These are phyloP conservation scores for Triplophysa yarkandensis DNA, from an alignment of 2,797 vertebrate genomes.

Conservation along the genomic window DNA sequence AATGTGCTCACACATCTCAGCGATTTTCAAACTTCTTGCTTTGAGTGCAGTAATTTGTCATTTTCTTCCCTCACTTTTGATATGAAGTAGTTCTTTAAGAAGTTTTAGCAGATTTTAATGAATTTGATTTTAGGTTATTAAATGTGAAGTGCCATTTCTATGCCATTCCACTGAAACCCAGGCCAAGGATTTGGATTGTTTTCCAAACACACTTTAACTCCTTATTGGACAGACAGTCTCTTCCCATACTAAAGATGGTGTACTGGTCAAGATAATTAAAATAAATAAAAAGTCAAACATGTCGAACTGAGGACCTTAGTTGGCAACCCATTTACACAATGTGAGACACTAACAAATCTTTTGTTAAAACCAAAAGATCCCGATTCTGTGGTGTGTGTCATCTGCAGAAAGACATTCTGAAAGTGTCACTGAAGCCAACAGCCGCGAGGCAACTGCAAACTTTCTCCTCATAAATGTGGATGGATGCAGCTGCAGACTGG, in stretches of 20 bases:
- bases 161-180: not conserved
- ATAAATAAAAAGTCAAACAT: too few relatives aligned
- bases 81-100: constrained; percentile 9
- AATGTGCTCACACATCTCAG: constrained; percentile 28
- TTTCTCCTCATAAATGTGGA: constrained; percentile 49
- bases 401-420: constrained; percentile 25
- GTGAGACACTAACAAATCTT: constrained; percentile 5
- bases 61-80: constrained; percentile 10
- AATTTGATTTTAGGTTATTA: not conserved
- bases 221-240: too few relatives aligned
- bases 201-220: not conserved
- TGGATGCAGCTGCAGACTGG: constrained; percentile 30
- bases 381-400: not conserved
- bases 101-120: not conserved
- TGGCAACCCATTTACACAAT: not conserved
- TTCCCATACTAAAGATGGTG: not conserved
- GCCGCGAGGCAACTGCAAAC: constrained; percentile 45
- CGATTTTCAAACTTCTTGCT: constrained; percentile 9
- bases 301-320: too few relatives aligned
- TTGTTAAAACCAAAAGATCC: not conserved
- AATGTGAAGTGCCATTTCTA: not conserved
- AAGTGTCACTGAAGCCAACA: constrained; percentile 36
- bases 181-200: too few relatives aligned
- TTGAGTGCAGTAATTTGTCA: not conserved
- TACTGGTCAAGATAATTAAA: too few relatives aligned